Base-by-base conservation (phyloP, 37 sponge, comb jelly and placozoan genomes). In the Ephydatia muelleri region DNA sequence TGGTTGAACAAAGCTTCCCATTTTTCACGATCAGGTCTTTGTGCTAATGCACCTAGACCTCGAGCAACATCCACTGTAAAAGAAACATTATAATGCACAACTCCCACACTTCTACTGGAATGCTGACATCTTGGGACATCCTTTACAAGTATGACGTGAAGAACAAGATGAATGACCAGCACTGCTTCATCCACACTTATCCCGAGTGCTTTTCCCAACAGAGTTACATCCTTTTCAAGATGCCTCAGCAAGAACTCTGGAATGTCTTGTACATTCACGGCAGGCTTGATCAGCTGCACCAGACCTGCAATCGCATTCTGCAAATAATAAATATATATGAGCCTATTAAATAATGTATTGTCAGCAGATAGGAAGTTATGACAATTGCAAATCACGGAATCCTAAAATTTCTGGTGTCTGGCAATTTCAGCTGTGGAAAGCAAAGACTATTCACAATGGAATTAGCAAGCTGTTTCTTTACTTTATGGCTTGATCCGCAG, bases 191-290 rank as follows among this genome's bases (percentile, higher is more conserved):
- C 90, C 35, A 80, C 25, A 49, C 40, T 66, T 39, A 29, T 85
- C 8, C 86, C 86, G 6, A 75, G 73, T 21, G 78, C 73, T 35
- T 19, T 64, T 65, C 64, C 68, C 65, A 94, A 65, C 43, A 65
- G 75, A 25, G 82, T 70, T 26, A 94, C n/a, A 65, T 94, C 94
- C 40, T 68, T 76, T 48, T 85, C 84, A 34, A 94, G 82, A 68
- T 94, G 94, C 25, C 31, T 34, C 88, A 88, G 91, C 83, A 94
- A 91, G 83, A 91, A 94, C 79, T 83, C 79, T 11, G 89, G 80
- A 3, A 88, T 79, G 3, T 78, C 69, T 0, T 83, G 34, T 16
- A 66, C 79, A 31, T 3, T 38, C 25, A 69, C 26, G 29, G 29
- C 64, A 32, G 77, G 69, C 35, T 81, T 77, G 38, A 85, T 83